Evolutionary conservation across 2,797 vertebrate species (phyloP).

Genomic region (Xyrichtys novacula): DNA sequence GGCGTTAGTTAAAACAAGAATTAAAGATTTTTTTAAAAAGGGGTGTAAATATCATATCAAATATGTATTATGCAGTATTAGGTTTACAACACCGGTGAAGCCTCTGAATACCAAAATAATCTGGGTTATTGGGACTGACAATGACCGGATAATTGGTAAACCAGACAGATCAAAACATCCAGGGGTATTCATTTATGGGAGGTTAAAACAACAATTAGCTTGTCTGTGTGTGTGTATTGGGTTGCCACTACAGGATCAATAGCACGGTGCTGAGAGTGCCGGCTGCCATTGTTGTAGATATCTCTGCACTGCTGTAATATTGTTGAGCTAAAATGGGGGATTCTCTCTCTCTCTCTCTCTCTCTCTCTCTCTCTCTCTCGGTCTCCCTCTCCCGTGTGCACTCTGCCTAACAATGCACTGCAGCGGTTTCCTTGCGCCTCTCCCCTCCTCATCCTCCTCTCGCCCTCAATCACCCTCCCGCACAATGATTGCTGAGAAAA

Average conservation of each 20-base stretch:
- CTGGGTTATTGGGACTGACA: constrained; percentile 14
- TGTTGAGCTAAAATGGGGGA: constrained; percentile 82
- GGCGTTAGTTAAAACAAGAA: constrained; percentile 35
- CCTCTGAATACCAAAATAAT: not conserved
- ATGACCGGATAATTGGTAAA: constrained; percentile 17
- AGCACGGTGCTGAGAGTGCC: constrained; percentile 48
- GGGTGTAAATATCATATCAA: constrained; percentile 1
- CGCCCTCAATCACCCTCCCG: constrained; percentile 52
- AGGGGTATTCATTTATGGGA: constrained; percentile 24
- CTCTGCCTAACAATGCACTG: constrained; percentile 82
- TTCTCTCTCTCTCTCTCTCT: constrained; percentile 77
- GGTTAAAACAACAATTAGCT: constrained; percentile 53
- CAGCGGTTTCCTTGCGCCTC: constrained; percentile 76
- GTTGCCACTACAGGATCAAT: constrained; percentile 70
- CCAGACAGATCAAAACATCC: constrained; percentile 4
- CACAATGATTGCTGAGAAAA: constrained; percentile 51
- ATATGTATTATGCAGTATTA: constrained; percentile 7
- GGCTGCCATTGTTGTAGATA: constrained; percentile 77
- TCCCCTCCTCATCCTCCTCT: constrained; percentile 40
- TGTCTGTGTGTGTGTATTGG: constrained; percentile 51
- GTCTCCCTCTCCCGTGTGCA: constrained; percentile 77
- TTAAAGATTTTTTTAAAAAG: not conserved
- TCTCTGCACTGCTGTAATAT: constrained; percentile 82
- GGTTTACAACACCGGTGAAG: not conserved
- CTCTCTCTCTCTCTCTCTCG: constrained; percentile 65